Evolutionary conservation across 2,888 invertebrate species (phyloP).

Genomic region (Hymenopus coronatus): DNA sequence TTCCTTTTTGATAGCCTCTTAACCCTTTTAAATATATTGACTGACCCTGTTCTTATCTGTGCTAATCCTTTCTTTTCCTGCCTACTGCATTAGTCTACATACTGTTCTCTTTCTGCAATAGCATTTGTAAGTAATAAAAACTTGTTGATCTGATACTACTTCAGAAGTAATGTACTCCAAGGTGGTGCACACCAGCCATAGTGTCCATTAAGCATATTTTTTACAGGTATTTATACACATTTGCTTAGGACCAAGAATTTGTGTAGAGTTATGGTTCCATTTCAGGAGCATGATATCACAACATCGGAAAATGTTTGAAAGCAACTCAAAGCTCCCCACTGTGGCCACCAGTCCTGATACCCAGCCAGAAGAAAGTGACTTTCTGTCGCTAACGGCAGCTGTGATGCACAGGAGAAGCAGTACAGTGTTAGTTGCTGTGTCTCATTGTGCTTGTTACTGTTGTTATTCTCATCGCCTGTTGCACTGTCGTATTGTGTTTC

Average conservation of each 20-base stretch:
- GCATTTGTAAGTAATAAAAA: too few relatives aligned
- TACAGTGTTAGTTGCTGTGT: constrained; percentile 31
- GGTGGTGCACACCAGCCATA: too few relatives aligned
- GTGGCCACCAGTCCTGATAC: constrained; percentile 56
- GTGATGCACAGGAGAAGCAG: constrained; percentile 34
- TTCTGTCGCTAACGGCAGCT: constrained; percentile 39
- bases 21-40: too few relatives aligned
- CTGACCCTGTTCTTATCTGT: too few relatives aligned
- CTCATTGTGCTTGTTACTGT: neutral
- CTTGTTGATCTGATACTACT: too few relatives aligned
- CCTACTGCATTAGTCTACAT: too few relatives aligned
- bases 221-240: neutral
- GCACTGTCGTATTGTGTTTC: neutral
- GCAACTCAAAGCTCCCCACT: constrained; percentile 51
- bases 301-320: constrained; percentile 52
- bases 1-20: too few relatives aligned
- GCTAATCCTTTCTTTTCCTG: too few relatives aligned
- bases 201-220: neutral
- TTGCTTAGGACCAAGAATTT: neutral
- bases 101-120: too few relatives aligned
- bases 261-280: constrained; percentile 40
- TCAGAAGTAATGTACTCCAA: too few relatives aligned
- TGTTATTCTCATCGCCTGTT: neutral
- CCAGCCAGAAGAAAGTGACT: constrained; percentile 32
- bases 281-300: constrained; percentile 52